Evolutionary conservation across 1,140 invertebrate species (phyloP).

Genomic region (Nebria ingens): DNA sequence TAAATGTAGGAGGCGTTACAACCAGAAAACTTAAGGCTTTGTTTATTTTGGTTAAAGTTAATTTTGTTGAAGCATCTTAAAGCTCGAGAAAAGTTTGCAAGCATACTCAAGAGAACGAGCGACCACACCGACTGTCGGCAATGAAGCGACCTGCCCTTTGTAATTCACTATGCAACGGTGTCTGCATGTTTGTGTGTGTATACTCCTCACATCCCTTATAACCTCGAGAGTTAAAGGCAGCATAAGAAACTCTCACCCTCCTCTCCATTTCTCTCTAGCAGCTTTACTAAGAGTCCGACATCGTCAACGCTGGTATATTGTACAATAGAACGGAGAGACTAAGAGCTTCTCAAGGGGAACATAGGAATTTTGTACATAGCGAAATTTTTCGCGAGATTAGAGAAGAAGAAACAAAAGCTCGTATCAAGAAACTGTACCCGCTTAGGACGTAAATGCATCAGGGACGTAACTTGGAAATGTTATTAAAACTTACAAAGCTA

Average conservation of each 20-base stretch:
- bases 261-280: no score
- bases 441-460: neutral
- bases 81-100: neutral
- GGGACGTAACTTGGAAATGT: neutral
- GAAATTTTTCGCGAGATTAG: conserved; percentile 9
- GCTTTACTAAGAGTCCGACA: no score
- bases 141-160: conserved; percentile 5
- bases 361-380: conserved; percentile 5
- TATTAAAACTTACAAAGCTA: neutral
- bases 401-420: conserved; percentile 4
- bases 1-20: neutral
- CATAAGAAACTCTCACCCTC: no score
- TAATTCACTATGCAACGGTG: neutral
- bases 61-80: neutral
- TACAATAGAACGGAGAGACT: neutral
- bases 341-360: conserved; percentile 2
- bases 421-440: neutral
- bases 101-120: conserved; percentile 1
- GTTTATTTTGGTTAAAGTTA: conserved; percentile 9
- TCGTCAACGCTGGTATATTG: no score
- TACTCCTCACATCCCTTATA: neutral
- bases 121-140: conserved; percentile 4
- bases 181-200: neutral
- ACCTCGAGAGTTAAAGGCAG: neutral
- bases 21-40: neutral